phyloP scores from a whole-genome alignment of 2,113 vertebrate species.

The Triplophysa dalaica region DNA sequence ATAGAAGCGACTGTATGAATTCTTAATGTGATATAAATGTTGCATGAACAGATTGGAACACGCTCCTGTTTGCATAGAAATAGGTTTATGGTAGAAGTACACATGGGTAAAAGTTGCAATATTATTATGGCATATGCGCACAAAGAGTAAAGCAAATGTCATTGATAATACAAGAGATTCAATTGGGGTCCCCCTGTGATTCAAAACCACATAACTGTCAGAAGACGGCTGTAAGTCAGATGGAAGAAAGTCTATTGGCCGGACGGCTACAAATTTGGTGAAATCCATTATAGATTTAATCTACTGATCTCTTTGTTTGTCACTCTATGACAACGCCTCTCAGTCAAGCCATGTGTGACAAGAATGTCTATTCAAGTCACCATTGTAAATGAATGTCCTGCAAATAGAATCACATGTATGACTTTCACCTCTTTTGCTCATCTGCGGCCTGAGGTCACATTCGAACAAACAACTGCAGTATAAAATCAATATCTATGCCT shows the following conservation, averaged over 20 bases:
- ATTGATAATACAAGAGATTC: conserved; percentile 22
- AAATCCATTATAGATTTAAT: conserved; percentile 26
- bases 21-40: background rate
- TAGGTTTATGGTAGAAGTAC: background rate
- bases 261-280: background rate
- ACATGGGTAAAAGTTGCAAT: background rate
- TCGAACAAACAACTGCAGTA: background rate
- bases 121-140: background rate
- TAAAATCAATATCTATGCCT: background rate
- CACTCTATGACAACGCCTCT: conserved; percentile 2
- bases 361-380: conserved; percentile 7
- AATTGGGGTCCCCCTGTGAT: background rate
- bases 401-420: background rate
- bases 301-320: conserved; percentile 19
- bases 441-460: background rate
- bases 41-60: conserved; percentile 2
- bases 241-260: background rate
- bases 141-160: background rate
- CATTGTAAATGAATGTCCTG: background rate
- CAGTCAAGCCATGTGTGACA: conserved; percentile 1
- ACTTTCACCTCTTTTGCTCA: background rate
- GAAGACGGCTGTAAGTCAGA: background rate
- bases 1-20: background rate
- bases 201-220: background rate
- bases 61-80: background rate